Evolutionary conservation across 2,888 invertebrate species (phyloP).

Genomic region (Calameuta filiformis): DNA sequence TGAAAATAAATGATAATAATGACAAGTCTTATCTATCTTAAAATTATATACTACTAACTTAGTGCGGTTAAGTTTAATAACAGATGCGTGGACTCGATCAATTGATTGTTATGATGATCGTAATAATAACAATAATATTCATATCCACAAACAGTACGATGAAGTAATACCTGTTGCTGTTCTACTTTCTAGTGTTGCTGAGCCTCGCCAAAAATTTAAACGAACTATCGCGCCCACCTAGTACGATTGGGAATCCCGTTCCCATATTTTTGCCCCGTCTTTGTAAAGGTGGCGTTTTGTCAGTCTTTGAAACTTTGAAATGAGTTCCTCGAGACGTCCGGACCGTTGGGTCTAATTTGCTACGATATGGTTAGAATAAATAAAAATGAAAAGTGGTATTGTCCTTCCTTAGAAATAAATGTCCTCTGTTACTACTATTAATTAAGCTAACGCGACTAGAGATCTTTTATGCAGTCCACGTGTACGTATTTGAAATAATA

Average conservation of each 20-base stretch:
- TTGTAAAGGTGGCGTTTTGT: neutral
- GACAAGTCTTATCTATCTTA: slow-evolving; percentile 1
- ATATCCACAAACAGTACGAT: neutral
- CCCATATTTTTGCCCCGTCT: neutral
- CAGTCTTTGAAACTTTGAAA: slow-evolving; percentile 24
- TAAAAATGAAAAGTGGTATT: slow-evolving; percentile 54
- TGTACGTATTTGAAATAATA: neutral
- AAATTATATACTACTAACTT: neutral
- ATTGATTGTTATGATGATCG: neutral
- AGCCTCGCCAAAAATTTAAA: slow-evolving; percentile 3
- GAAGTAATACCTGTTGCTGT: neutral
- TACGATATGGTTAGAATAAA: slow-evolving; percentile 33
- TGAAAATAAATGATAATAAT: slow-evolving; percentile 5
- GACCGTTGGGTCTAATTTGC: slow-evolving; percentile 11
- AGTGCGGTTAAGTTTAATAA: neutral
- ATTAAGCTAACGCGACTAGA: neutral
- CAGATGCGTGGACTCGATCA: neutral
- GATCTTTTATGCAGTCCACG: neutral
- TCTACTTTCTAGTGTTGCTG: neutral
- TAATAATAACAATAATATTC: neutral
- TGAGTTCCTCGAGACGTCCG: neutral
- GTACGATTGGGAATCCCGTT: neutral
- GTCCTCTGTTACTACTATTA: slow-evolving; percentile 5
- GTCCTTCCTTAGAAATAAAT: slow-evolving; percentile 57
- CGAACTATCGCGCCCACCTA: neutral